Conservation (phyloP, 2,888 invertebrate genomes). For the Lysandra coridon region DNA sequence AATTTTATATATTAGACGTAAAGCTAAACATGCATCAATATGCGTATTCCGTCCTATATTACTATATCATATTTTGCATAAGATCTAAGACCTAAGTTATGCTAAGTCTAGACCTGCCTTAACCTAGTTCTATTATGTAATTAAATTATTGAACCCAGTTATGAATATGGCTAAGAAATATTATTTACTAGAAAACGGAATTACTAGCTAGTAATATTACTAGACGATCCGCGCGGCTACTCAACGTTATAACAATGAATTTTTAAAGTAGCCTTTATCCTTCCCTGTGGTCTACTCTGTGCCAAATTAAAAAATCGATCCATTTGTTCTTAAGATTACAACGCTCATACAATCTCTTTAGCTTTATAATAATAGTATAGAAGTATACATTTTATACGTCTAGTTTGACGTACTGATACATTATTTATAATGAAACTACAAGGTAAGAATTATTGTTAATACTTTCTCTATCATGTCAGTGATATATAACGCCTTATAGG, state of each 20-base stretch:
- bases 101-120: slow-evolving; percentile 24
- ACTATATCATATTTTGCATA: slow-evolving; percentile 9
- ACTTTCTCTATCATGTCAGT: not conserved
- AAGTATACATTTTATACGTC: not conserved
- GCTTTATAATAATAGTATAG: not conserved
- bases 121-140: slow-evolving; percentile 23
- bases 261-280: too few relatives aligned
- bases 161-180: slow-evolving; percentile 2
- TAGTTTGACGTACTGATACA: slow-evolving; percentile 5
- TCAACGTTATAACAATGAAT: too few relatives aligned
- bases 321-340: not conserved
- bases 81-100: slow-evolving; percentile 15
- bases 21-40: not conserved
- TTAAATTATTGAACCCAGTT: slow-evolving; percentile 2
- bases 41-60: not conserved
- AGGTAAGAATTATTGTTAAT: not conserved
- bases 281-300: too few relatives aligned
- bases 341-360: not conserved
- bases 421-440: slow-evolving; percentile 13
- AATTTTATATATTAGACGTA: too few relatives aligned
- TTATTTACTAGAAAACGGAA: not conserved
- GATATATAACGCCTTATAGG: not conserved
- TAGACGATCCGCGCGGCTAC: too few relatives aligned
- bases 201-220: not conserved
- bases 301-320: too few relatives aligned